These are phyloP conservation scores for Sminthurides aquaticus DNA, from an alignment of 2,888 invertebrate genomes.

Conservation along the genomic window DNA sequence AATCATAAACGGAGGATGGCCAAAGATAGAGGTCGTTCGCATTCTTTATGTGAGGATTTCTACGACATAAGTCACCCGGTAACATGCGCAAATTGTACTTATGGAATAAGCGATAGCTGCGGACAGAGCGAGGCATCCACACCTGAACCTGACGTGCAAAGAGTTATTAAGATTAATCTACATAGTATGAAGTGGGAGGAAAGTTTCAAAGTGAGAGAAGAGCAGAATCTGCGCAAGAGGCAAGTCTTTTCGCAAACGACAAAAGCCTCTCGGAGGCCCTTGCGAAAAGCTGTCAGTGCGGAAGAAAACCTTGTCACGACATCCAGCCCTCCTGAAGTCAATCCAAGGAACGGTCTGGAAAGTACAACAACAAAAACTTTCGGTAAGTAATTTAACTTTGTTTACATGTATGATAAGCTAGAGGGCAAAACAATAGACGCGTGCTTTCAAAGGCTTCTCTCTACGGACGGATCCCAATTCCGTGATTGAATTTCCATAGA, in stretches of 20 bases:
- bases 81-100: not conserved
- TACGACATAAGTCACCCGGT: not conserved
- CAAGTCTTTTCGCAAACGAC: not conserved
- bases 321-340: not conserved
- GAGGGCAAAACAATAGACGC: too few species aligned
- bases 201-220: slow-evolving; percentile 11
- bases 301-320: not conserved
- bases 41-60: not conserved
- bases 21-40: not conserved
- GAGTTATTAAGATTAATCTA: slow-evolving; percentile 42
- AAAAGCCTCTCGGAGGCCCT: not conserved
- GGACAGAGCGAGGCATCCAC: not conserved
- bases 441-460: too few species aligned
- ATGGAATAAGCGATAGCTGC: not conserved
- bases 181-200: slow-evolving; percentile 33
- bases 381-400: not conserved
- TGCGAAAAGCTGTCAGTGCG: not conserved
- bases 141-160: slow-evolving; percentile 25
- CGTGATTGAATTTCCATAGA: too few species aligned
- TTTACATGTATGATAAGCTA: too few species aligned
- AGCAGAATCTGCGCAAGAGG: not conserved
- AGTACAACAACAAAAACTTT: not conserved
- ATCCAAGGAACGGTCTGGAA: not conserved
- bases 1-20: not conserved
- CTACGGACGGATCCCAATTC: too few species aligned